Base-by-base conservation (phyloP, 2,113 vertebrate species). In the Bombycilla garrulus region DNA sequence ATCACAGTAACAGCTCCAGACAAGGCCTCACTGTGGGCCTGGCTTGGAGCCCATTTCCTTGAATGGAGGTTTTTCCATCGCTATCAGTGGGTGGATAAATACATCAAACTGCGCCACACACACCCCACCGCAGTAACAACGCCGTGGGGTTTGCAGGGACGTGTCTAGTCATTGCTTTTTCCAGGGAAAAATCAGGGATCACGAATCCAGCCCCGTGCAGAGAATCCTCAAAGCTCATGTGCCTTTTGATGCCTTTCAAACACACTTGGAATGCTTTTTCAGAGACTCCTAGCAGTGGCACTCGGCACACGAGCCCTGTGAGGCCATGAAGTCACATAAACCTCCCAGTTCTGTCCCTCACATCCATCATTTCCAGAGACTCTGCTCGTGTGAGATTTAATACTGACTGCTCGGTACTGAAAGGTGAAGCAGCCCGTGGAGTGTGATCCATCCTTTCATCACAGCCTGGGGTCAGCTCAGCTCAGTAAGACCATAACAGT, bases 1-100 rank as follows among this genome's bases (percentile, higher is more conserved):
- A 42, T 76, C 85, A 54, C 64, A 79, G 45, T 65, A 85, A 91
- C 91, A 95, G 71, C 90, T 80, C 78, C 90, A 95, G 90, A 95
- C 87, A 86, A 86, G 90, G 81, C 81, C 86, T 92, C 58, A 18
- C 87, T 95, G 94, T 90, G 87, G 87, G 87, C 73, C 83, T 96
- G 92, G 95, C 91, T 86, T 23, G 9, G 10, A 47, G 94, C 92
- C 95, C 86, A 5, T 58, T 88, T 17, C 51, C 31, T 12, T 64
- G 47, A 40, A 56, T 33, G 71, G 67, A 81, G 60, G 65, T 57
- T 90, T 97, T 96, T 78, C 92, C 76, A 50, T 53, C 22, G 25
- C 78, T 57, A 36, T 92, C 62, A 16, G 62, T 42, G 44, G 47
- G 20, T 54, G 36, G 10, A 79, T 83, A 64, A 19, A 71, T 73